These are phyloP conservation scores for Alosa sapidissima DNA, from an alignment of 2,797 vertebrate species.

Conservation along the genomic window DNA sequence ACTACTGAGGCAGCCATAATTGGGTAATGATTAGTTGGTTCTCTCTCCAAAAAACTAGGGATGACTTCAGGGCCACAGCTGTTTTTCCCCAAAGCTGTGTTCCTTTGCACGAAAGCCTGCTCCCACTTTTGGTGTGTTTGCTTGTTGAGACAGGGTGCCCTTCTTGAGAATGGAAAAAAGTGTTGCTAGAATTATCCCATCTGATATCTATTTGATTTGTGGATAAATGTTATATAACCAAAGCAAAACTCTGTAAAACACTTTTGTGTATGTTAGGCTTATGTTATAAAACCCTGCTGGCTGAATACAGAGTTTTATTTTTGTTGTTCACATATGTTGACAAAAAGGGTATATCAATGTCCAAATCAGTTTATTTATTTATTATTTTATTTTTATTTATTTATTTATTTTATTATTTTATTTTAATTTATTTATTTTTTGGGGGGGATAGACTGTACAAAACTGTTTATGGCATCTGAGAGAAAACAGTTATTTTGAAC, in stretches of 20 bases:
- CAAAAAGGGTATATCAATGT: background rate
- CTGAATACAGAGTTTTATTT: background rate
- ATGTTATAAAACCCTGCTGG: background rate
- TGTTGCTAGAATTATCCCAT: constrained; percentile 15
- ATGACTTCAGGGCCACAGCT: constrained; percentile 53
- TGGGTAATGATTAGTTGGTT: constrained; percentile 62
- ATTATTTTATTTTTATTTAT: too few species aligned
- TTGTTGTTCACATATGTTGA: background rate
- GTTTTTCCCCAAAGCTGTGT: constrained; percentile 48
- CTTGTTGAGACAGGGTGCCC: constrained; percentile 26
- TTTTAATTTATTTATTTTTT: background rate
- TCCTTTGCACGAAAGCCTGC: constrained; percentile 42
- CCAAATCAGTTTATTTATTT: background rate
- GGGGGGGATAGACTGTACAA: background rate
- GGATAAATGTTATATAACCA: constrained; percentile 5
- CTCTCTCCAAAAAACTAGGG: constrained; percentile 53
- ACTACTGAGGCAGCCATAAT: constrained; percentile 58
- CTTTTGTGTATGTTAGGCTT: background rate
- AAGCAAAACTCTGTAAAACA: background rate
- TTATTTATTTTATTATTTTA: background rate
- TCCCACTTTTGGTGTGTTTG: constrained; percentile 28
- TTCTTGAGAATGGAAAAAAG: background rate
- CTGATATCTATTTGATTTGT: background rate
- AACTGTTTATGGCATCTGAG: background rate
- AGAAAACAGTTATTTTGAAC: background rate